These are phyloP conservation scores for Semotilus atromaculatus DNA, from an alignment of 2,797 vertebrate genomes.

Conservation along the genomic window DNA sequence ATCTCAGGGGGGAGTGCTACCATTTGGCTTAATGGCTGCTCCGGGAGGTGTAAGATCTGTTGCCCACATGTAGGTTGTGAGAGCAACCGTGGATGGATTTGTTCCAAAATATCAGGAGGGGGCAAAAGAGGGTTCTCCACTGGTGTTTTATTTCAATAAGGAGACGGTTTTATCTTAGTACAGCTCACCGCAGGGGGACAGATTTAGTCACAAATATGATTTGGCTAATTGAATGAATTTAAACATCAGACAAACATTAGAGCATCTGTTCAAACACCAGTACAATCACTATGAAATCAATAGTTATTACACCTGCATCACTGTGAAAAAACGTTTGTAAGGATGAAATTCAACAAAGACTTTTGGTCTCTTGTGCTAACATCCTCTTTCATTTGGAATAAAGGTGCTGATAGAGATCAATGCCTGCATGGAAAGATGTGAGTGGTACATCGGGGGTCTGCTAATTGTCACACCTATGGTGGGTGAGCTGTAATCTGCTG, in stretches of 20 bases:
- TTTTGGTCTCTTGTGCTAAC: too few species aligned
- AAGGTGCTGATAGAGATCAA: too few species aligned
- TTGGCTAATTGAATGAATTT: not conserved
- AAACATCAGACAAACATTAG: not conserved
- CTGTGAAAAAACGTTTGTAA: not conserved
- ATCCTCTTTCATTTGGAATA: too few species aligned
- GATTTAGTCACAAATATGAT: not conserved
- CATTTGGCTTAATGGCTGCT: slow-evolving; percentile 50
- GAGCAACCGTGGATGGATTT: slow-evolving; percentile 3
- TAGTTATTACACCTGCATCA: slow-evolving; percentile 31
- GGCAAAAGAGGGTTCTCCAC: not conserved
- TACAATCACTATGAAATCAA: slow-evolving; percentile 4
- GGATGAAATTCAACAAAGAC: too few species aligned
- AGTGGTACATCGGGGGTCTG: too few species aligned
- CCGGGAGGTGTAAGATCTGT: slow-evolving; percentile 57
- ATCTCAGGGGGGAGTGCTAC: slow-evolving; percentile 48
- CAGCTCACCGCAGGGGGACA: not conserved
- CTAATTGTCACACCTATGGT: too few species aligned
- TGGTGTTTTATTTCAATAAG: slow-evolving; percentile 17
- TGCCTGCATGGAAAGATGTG: too few species aligned
- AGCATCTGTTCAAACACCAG: not conserved
- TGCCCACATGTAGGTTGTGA: slow-evolving; percentile 18
- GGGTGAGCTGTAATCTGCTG: too few species aligned
- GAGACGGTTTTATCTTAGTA: not conserved
- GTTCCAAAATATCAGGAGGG: not conserved